Base-by-base conservation (phyloP, 2,113 vertebrate genomes). In the Terrapene triunguis region DNA sequence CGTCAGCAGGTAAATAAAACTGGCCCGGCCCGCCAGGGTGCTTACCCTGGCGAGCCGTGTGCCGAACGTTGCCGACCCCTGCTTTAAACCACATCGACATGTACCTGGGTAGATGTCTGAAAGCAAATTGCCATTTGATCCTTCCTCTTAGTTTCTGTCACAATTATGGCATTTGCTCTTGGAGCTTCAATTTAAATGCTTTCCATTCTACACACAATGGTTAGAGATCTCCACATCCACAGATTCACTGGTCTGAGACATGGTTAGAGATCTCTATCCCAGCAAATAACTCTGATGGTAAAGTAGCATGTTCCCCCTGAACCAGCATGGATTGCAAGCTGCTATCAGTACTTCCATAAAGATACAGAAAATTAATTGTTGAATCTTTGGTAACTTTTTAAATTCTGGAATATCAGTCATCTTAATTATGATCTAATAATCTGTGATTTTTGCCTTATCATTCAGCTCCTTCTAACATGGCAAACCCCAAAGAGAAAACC, bases 401-500 rank as follows among this genome's bases (percentile, higher is more conserved):
- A 51, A 62, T 81, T 87, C 50, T 85, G 72, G 84, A 86, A 91
- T 86, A 90, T 84, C 87, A 51, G 55, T 83, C 38, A 72, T 90
- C 29, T 92, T 93, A 27, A 8, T 44, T 84, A 83, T 53, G 88
- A 8, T 29, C 76, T 81, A 54, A 79, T 96, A 53, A 94, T 86
- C 90, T 96, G 38, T 65, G 85, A 72, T 29, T 95, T 90, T 97
- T 81, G 1, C 62, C 42, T 97, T 89, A 90, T 65, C 96, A 97
- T 98, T 85, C 97, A 99, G 99, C 99, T 98, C 98, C 99, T 98
- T 98, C 98, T 98, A 99, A 99, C 99, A 99, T 99, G 99, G 99
- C 99, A 99, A 99, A 99, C 99, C 99, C 99, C 99, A 99, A 99
- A 99, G 99, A 99, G 99, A 99, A 99, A 99, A 99, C 99, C 98